These are phyloP conservation scores for Pseudanteris insignis DNA, from an alignment of 2,888 invertebrate species.

Conservation along the genomic window DNA sequence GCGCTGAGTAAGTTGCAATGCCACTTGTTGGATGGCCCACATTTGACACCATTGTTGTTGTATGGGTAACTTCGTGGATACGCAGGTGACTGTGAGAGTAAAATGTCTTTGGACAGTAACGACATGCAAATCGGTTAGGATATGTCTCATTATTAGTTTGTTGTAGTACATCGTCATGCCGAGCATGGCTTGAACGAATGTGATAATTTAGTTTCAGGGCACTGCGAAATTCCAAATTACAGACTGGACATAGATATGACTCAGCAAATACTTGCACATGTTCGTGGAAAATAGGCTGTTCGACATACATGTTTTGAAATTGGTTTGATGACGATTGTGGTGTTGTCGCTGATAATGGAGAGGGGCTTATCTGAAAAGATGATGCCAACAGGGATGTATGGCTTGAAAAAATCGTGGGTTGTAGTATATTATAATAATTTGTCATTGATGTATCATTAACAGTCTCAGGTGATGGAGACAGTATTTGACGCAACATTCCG, in stretches of 20 bases:
- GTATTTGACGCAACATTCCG: slow-evolving; percentile 65
- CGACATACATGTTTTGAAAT: slow-evolving; percentile 37
- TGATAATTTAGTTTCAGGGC: slow-evolving; percentile 62
- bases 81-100: slow-evolving; percentile 57
- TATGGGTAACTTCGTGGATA: slow-evolving; percentile 60
- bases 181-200: slow-evolving; percentile 57
- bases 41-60: slow-evolving; percentile 36
- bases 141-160: slow-evolving; percentile 25
- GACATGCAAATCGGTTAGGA: slow-evolving; percentile 56
- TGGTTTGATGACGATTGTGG: slow-evolving; percentile 11
- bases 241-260: slow-evolving; percentile 58
- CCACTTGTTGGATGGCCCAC: slow-evolving; percentile 2
- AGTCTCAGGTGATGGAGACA: slow-evolving; percentile 62
- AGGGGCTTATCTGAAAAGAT: slow-evolving; percentile 52
- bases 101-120: slow-evolving; percentile 58
- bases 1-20: slow-evolving; percentile 6
- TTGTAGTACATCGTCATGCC: slow-evolving; percentile 46
- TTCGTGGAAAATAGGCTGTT: slow-evolving; percentile 50
- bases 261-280: slow-evolving; percentile 57
- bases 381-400: slow-evolving; percentile 55
- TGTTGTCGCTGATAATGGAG: slow-evolving; percentile 11
- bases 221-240: slow-evolving; percentile 61
- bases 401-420: slow-evolving; percentile 54
- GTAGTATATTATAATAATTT: slow-evolving; percentile 53
- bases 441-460: slow-evolving; percentile 53